These are phyloP conservation scores for Natator depressus DNA, from an alignment of 2,113 vertebrate genomes.

Conservation along the genomic window DNA sequence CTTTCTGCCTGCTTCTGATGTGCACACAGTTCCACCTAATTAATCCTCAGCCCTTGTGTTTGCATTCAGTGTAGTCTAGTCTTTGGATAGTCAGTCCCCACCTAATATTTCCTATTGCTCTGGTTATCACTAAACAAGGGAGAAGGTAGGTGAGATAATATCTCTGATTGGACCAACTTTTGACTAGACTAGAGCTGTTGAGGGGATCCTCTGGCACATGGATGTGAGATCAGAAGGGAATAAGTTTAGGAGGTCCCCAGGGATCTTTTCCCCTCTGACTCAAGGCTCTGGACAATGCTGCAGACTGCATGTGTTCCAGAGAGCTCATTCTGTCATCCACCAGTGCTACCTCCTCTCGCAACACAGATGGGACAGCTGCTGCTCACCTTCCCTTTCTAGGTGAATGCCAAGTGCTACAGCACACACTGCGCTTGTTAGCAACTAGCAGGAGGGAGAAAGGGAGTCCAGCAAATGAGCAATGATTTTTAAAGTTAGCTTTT, in stretches of 20 bases:
- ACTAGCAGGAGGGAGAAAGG: not conserved
- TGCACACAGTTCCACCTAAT: not conserved
- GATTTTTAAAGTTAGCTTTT: not conserved
- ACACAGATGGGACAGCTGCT: not conserved
- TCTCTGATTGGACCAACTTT: not conserved
- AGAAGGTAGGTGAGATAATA: not conserved
- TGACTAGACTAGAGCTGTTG: not conserved
- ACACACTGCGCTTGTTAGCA: not conserved
- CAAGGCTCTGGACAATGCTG: fast-evolving
- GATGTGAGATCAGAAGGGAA: not conserved
- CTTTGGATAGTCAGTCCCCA: not conserved
- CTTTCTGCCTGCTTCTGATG: too few relatives aligned
- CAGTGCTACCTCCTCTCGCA: not conserved
- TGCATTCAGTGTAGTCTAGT: not conserved
- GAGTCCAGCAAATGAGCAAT: not conserved
- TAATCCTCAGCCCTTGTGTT: not conserved
- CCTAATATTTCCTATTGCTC: not conserved
- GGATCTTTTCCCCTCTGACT: fast-evolving
- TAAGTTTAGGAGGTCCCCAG: not conserved
- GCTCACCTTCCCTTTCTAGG: not conserved
- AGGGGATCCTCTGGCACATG: not conserved
- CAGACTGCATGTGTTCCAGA: fast-evolving
- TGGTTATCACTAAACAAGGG: not conserved
- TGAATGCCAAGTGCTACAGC: not conserved
- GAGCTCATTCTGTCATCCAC: not conserved